Conservation (phyloP, 2,797 vertebrate genomes). For the Mormyrus hasselquistii region DNA sequence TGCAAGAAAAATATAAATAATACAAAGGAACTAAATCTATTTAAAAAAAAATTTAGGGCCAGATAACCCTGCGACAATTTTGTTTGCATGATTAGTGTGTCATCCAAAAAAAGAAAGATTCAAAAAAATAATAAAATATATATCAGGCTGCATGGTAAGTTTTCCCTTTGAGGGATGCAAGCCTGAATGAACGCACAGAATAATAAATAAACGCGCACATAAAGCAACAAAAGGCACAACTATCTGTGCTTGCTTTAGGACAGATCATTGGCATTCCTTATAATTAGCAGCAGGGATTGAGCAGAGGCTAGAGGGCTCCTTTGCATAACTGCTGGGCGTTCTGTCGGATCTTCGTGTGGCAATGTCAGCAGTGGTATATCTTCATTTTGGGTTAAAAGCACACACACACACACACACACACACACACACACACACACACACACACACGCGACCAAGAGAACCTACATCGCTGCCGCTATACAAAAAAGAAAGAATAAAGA, state of each 20-base stretch:
- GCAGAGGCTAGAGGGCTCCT: slow-evolving; percentile 80
- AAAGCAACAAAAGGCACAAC: slow-evolving; percentile 37
- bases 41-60: background rate
- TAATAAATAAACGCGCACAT: slow-evolving; percentile 49
- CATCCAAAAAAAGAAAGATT: background rate
- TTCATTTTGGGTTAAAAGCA: slow-evolving; percentile 79
- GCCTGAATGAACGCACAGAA: slow-evolving; percentile 52
- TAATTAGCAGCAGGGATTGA: slow-evolving; percentile 87
- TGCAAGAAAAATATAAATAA: slow-evolving; percentile 47
- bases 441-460: slow-evolving; percentile 75
- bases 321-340: slow-evolving; percentile 84
- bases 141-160: background rate
- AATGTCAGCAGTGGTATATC: slow-evolving; percentile 89
- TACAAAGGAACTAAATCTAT: slow-evolving; percentile 40
- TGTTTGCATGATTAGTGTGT: background rate
- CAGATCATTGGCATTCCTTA: slow-evolving; percentile 78
- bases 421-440: background rate
- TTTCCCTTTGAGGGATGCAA: slow-evolving; percentile 41
- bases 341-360: slow-evolving; percentile 92
- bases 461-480: slow-evolving; percentile 70
- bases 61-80: background rate
- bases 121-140: background rate
- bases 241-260: slow-evolving; percentile 42
- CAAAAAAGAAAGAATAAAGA: slow-evolving; percentile 47
- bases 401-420: no score